phyloP scores from a whole-genome alignment of 2,797 vertebrate species.

The Rhinogobio ventralis region DNA sequence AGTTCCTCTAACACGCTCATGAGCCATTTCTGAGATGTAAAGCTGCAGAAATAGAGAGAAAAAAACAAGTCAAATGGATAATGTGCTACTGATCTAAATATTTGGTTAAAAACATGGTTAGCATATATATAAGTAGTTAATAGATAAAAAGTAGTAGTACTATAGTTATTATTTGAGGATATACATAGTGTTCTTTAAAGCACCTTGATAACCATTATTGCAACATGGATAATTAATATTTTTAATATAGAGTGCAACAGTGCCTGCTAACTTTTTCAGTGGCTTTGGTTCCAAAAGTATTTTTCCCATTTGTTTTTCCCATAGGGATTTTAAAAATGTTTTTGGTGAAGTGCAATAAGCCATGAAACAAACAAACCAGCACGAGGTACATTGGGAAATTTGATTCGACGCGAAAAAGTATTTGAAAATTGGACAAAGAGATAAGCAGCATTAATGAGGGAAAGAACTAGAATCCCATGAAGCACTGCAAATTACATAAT shows the following conservation, averaged over 20 bases:
- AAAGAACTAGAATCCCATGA: background rate
- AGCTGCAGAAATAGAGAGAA: constrained; percentile 74
- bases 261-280: no score
- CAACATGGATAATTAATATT: no score
- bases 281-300: background rate
- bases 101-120: background rate
- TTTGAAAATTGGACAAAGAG: background rate
- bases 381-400: background rate
- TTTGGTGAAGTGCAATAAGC: background rate
- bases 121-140: no score
- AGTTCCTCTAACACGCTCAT: constrained; percentile 85
- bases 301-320: background rate
- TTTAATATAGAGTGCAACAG: no score
- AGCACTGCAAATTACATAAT: background rate
- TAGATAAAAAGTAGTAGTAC: no score
- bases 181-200: no score
- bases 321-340: background rate
- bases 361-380: background rate
- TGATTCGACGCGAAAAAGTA: background rate
- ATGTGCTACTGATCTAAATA: background rate
- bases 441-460: background rate
- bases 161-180: no score
- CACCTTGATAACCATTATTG: no score
- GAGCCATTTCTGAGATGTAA: constrained; percentile 91
- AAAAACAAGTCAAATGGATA: background rate